Evolutionary conservation across 2,113 vertebrate species (phyloP), one percentile per base, ranked within the genome.

Genomic region (Helogale parvula): DNA sequence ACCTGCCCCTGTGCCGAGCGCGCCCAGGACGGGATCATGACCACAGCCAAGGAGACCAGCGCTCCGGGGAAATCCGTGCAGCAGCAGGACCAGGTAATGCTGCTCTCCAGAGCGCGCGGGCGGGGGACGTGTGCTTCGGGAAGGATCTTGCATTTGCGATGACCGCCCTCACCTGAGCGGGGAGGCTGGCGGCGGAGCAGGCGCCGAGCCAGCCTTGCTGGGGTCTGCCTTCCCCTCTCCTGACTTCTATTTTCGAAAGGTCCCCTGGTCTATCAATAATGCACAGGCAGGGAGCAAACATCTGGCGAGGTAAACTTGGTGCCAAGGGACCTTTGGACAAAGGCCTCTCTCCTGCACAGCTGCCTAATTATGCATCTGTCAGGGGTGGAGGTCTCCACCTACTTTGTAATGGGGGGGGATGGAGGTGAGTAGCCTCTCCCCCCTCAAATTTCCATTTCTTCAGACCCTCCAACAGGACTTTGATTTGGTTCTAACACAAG

Each of bases 11-110:
- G 80, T 5, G 69, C 98, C 96, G 98, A 97, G 98, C 93, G 97
- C 97, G 97, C 97, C 88, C 63, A 1, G 97, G 98, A 98, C 98
- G 96, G 98, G 98, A 99, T 96, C 99, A 99, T 99, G 99, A 99
- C 99, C 98, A 99, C 99, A 68, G 99, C 99, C 97, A 99, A 99
- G 99, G 99, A 99, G 96, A 98, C 99, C 96, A 99, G 98, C 93
- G 99, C 99, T 92, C 98, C 99, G 96, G 98, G 98, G 97, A 99
- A 99, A 98, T 94, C 99, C 95, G 98, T 97, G 98, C 99, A 99
- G 12, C 99, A 99, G 98, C 99, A 99, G 90, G 99, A 99, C 7
- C 99, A 99, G 99, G 99, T 99, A 99, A 98, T 86, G 98, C 80
- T 87, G 77, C 87, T 97, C 17, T 82, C n/a, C 2, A 63, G 76